Evolutionary conservation across 1,140 invertebrate species (phyloP), one percentile per base, ranked within the genome.

Genomic region (Probaryconus sp.): DNA sequence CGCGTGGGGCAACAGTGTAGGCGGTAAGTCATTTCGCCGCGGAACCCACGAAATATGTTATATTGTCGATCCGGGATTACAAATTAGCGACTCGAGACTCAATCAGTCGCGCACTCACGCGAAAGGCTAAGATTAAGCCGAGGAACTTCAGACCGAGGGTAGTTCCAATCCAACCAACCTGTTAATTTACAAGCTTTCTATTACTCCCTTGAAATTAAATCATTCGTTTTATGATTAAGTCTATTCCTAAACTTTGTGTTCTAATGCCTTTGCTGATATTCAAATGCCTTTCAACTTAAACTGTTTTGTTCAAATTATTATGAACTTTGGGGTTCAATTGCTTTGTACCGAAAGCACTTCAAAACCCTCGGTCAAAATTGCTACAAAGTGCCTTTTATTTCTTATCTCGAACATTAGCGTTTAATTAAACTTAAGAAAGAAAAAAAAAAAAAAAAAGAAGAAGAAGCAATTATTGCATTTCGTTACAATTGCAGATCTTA

Each of bases 1-100:
- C 10, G 92, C 93, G 0, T 93, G 92, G 92, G 92, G 92, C 18
- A 94, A 94, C 81, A 91, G 90, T 80, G 85, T 94, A 47, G 91
- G 91, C 72, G 91, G 91, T 92, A 85, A 88, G 83, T 83, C 48
- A 74, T 56, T 74, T 58, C 45, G 58, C 43, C 42, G 55, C 37
- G 31, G 45, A 51, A 31, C 20, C 51, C 21, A 50, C 47, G 47
- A 38, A 63, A 42, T 74, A 63, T 55, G 55, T 61, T 58, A 67
- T 38, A 58, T 53, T 65, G 55, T 61, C 61, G 13, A 73, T 60
- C 17, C 10, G 3, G 20, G 10, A 21, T n/a, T 51, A 63, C 13
- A 42, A 63, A 45, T 74, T 64, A 64, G 14, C n/a, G 18, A 55
- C 21, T 26, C 10, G 13, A 13, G 3, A 48, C 43, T 63, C 38